Evolutionary conservation across 2,888 invertebrate genomes (phyloP), one percentile per base, ranked within the genome.

Genomic region (Stomorhina lunata): DNA sequence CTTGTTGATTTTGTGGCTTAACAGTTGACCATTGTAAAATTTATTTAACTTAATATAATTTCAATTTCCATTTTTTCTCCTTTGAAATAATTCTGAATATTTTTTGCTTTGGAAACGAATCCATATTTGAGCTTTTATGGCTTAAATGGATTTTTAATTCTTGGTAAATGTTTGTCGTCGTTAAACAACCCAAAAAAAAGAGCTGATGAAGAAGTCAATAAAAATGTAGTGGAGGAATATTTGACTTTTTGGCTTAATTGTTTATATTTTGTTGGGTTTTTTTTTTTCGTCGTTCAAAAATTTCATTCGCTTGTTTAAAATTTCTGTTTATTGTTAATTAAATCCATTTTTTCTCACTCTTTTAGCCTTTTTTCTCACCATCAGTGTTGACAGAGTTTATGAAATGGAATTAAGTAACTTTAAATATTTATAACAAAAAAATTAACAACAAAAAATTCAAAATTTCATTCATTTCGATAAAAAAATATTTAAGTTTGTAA

Each of bases 111-210:
- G 63, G 63, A 75, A 76, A 57, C 43, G 76, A 66, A 77, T 61
- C 59, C 76, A 72, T 71, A 66, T 77, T 77, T 77, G 29, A 81
- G 81, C 77, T 66, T 53, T 76, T 66, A 59, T 66, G 81, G 71
- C 76, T 81, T 72, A 81, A 76, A 77, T 77, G 71, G 40, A 32
- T 53, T 73, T 72, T 77, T 66, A 72, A 66, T 81, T 65, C 76
- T 32, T 29, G 22, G 63, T 72, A 63, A 78, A 78, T 55, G 27
- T 69, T 61, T 69, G 55, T 45, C 27, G 32, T 55, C 17, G 25
- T 12, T 12, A 15, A 10, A 61, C 50, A 37, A 12, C 15, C 34
- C 7, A 17, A 48, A 53, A 25, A 40, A 22, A 20, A 17, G n/a
- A 15, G 68, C 76, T 69, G 80, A 81, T 81, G 77, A 81, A 81